Evolutionary conservation across 2,797 vertebrate species (phyloP).

Genomic region (Syngnathus rostellatus): DNA sequence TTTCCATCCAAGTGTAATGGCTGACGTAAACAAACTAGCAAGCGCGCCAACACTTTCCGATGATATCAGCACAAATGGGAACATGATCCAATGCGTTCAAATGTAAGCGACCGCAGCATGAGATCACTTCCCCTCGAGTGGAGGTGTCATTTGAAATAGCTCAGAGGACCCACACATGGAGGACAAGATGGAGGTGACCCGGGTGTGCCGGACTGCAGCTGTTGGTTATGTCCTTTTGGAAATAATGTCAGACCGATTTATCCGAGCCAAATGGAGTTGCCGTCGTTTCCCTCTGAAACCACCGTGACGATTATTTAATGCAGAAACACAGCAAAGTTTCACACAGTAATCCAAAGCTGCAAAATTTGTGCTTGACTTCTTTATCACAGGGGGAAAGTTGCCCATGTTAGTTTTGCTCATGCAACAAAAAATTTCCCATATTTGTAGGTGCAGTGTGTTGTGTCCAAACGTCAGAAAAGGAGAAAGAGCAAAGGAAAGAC

Average conservation of each 20-base stretch:
- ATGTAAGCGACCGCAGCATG: not conserved
- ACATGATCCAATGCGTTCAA: not conserved
- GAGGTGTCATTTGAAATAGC: not conserved
- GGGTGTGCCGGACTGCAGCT: not conserved
- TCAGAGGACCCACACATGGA: not conserved
- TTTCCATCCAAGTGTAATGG: not conserved
- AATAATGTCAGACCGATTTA: not conserved
- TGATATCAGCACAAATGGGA: constrained; percentile 1
- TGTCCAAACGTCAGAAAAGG: constrained; percentile 24
- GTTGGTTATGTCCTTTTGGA: not conserved
- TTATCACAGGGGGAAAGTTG: too few species aligned
- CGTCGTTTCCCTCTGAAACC: not conserved
- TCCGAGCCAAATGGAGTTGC: not conserved
- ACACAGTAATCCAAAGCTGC: too few species aligned
- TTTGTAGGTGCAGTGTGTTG: constrained; percentile 55
- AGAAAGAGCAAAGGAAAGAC: not conserved
- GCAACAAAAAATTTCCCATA: not conserved
- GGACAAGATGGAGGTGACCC: not conserved
- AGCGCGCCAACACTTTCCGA: not conserved
- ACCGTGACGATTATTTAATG: too few species aligned
- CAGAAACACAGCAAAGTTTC: not conserved
- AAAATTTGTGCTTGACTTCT: too few species aligned
- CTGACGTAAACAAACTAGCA: not conserved
- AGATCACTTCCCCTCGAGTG: not conserved
- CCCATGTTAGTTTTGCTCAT: not conserved